These are phyloP conservation scores for Martes martes DNA, from an alignment of 2,113 vertebrate genomes.

Conservation along the genomic window DNA sequence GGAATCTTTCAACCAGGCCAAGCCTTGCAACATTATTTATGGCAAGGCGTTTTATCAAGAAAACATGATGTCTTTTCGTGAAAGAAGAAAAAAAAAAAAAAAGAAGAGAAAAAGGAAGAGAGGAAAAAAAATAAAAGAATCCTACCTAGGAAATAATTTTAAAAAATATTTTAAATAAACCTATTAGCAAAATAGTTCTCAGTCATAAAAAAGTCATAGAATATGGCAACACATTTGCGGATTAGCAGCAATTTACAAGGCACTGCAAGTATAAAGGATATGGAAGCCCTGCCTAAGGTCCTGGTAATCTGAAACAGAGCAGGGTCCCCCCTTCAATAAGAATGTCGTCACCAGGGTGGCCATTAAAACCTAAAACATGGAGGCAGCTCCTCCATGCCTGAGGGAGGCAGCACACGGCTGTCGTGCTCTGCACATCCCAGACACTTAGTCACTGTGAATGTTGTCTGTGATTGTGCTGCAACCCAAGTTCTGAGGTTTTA, in stretches of 20 bases:
- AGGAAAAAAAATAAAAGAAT: background rate
- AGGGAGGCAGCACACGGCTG: background rate
- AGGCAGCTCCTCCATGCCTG: background rate
- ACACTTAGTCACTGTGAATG: background rate
- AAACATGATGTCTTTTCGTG: conserved; percentile 26
- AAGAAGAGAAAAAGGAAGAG: background rate
- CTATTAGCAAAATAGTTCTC: conserved; percentile 18
- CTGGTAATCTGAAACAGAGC: background rate
- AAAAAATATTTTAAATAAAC: background rate
- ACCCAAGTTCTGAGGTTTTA: background rate
- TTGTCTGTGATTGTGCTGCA: background rate
- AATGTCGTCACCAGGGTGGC: background rate
- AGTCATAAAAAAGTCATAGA: conserved; percentile 29
- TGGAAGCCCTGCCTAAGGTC: background rate
- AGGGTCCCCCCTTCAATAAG: background rate
- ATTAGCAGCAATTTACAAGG: background rate
- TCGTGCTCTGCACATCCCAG: background rate
- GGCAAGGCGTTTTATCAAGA: background rate
- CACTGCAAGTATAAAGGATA: background rate
- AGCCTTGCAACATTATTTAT: conserved; percentile 55
- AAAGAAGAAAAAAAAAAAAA: background rate
- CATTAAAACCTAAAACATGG: background rate
- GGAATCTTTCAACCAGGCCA: conserved; percentile 62
- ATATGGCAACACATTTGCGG: background rate
- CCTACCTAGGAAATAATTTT: conserved; percentile 26